Evolutionary conservation across 1,140 invertebrate species (phyloP).

Genomic region (Psilanteris sp.): DNA sequence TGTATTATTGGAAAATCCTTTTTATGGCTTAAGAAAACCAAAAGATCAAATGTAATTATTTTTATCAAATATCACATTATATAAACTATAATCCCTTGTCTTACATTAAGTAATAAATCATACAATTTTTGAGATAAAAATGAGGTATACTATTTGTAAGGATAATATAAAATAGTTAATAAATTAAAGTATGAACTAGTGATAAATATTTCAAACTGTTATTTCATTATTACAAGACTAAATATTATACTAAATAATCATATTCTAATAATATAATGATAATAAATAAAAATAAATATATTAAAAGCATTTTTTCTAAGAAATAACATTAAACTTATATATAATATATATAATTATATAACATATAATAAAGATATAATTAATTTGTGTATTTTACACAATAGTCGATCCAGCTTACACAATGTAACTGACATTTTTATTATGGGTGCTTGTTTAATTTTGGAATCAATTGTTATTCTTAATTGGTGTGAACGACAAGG

Average conservation of each 20-base stretch:
- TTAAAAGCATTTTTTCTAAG: too few species aligned
- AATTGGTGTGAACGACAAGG: slow-evolving; percentile 95
- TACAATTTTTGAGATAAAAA: too few species aligned
- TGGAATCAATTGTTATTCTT: slow-evolving; percentile 95
- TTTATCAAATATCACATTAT: background rate
- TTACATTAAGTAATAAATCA: too few species aligned
- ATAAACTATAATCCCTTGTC: background rate
- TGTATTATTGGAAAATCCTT: slow-evolving; percentile 98
- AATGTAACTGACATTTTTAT: slow-evolving; percentile 99
- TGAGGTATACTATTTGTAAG: too few species aligned
- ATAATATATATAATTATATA: too few species aligned
- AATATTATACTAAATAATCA: too few species aligned
- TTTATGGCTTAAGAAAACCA: slow-evolving; percentile 96
- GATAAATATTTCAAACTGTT: too few species aligned
- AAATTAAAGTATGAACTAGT: too few species aligned
- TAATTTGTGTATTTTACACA: slow-evolving; percentile 63
- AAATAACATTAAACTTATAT: too few species aligned
- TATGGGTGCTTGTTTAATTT: slow-evolving; percentile 97
- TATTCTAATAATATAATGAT: too few species aligned
- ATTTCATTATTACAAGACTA: too few species aligned
- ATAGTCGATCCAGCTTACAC: slow-evolving; percentile 93
- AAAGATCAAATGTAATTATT: slow-evolving; percentile 90
- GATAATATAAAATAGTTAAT: too few species aligned
- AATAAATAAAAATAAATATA: slow-evolving; percentile 4
- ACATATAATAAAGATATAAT: background rate